Evolutionary conservation across 1,140 invertebrate species (phyloP).

Genomic region (Lucilia sericata): DNA sequence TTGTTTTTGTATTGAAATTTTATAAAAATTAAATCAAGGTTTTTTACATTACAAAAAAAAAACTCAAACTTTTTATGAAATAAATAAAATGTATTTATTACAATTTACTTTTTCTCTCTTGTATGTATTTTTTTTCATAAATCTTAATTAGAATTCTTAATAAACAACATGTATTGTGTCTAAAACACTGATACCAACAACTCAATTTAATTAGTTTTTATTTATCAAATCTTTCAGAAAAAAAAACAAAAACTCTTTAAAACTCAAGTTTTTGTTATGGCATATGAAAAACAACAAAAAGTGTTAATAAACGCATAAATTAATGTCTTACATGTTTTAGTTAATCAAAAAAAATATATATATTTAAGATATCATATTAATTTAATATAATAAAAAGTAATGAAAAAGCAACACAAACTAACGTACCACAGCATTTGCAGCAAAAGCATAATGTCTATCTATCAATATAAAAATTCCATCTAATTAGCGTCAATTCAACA

Average conservation of each 20-base stretch:
- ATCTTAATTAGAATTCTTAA: constrained; percentile 38
- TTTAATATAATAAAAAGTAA: neutral
- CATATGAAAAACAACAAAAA: neutral
- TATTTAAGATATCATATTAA: constrained; percentile 10
- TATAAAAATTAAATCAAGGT: neutral
- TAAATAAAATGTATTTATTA: too few relatives aligned
- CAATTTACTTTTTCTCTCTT: neutral
- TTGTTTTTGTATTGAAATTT: neutral
- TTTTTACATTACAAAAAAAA: neutral
- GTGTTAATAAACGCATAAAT: constrained; percentile 41
- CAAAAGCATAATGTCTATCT: constrained; percentile 19
- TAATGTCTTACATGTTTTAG: constrained; percentile 28
- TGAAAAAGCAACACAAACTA: neutral
- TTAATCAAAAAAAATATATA: neutral
- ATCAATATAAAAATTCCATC: constrained; percentile 36
- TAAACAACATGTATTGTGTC: constrained; percentile 23
- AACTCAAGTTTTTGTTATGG: neutral
- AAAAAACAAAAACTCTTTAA: neutral
- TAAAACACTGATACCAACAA: constrained; percentile 34
- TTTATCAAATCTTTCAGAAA: neutral
- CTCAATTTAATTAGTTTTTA: constrained; percentile 31
- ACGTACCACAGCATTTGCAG: neutral
- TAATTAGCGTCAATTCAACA: constrained; percentile 43
- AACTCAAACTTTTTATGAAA: neutral
- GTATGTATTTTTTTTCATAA: too few relatives aligned